Conservation (phyloP, 2,113 vertebrate species). For the Tragelaphus scriptus region DNA sequence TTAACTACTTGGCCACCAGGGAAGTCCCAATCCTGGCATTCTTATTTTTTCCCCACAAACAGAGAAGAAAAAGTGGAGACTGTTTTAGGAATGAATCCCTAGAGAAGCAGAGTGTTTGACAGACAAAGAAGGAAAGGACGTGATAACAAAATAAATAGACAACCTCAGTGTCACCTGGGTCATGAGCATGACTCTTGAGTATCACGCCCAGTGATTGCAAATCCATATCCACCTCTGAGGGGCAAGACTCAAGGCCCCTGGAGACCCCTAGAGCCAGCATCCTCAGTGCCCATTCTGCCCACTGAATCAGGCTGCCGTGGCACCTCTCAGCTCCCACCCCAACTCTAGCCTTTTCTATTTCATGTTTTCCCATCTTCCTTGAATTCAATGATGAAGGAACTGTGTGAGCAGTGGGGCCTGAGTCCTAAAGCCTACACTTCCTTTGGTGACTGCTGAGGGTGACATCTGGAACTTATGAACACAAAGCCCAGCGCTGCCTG, state of each 20-base stretch:
- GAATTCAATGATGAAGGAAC: background rate
- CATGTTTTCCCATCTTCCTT: background rate
- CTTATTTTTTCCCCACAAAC: background rate
- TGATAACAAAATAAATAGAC: background rate
- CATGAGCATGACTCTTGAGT: background rate
- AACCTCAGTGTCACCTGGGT: background rate
- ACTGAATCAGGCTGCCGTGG: background rate
- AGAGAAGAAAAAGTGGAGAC: background rate
- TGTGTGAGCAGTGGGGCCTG: background rate
- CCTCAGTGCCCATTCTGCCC: background rate
- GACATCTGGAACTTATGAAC: conserved; percentile 44
- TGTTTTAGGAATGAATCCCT: background rate
- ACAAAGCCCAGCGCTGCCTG: background rate
- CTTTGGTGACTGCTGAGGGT: conserved; percentile 30
- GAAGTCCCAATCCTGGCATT: background rate
- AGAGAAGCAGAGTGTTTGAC: background rate
- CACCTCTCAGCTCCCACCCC: background rate
- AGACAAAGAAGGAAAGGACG: background rate
- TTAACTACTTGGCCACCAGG: background rate
- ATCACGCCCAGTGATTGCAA: background rate
- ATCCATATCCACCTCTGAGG: background rate
- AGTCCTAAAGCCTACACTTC: background rate
- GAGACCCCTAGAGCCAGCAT: background rate
- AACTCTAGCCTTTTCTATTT: background rate
- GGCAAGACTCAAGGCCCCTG: background rate